These are phyloP conservation scores for Crotalus tigris DNA, from an alignment of 2,113 vertebrate species.

Conservation along the genomic window DNA sequence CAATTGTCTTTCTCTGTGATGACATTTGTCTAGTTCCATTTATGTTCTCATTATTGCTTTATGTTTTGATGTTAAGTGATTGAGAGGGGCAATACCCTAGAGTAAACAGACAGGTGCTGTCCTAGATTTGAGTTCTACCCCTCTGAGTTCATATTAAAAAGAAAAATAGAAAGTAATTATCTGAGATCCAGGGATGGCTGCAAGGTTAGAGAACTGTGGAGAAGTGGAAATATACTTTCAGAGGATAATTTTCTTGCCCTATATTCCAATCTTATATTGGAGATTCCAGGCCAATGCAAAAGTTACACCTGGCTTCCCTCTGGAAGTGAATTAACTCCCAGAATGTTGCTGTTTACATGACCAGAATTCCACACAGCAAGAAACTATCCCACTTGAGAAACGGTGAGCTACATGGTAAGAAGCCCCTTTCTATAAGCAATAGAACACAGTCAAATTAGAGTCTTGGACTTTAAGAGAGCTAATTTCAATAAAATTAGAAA, in stretches of 20 bases:
- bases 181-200: neutral
- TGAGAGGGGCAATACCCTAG: neutral
- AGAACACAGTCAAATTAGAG: no score
- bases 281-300: neutral
- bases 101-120: neutral
- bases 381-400: neutral
- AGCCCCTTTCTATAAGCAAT: neutral
- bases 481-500: no score
- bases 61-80: conserved; percentile 9
- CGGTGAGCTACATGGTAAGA: neutral
- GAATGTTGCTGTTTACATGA: neutral
- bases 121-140: neutral
- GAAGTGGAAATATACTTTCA: neutral
- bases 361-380: neutral
- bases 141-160: neutral
- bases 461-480: no score
- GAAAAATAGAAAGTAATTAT: neutral
- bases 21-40: neutral
- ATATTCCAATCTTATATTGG: neutral
- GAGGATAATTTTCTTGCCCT: neutral
- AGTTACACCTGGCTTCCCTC: neutral
- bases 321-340: neutral
- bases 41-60: neutral
- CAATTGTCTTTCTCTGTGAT: neutral
- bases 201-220: neutral